Conservation (phyloP, 1,140 invertebrate genomes). For the Daktulosphaira vitifoliae region DNA sequence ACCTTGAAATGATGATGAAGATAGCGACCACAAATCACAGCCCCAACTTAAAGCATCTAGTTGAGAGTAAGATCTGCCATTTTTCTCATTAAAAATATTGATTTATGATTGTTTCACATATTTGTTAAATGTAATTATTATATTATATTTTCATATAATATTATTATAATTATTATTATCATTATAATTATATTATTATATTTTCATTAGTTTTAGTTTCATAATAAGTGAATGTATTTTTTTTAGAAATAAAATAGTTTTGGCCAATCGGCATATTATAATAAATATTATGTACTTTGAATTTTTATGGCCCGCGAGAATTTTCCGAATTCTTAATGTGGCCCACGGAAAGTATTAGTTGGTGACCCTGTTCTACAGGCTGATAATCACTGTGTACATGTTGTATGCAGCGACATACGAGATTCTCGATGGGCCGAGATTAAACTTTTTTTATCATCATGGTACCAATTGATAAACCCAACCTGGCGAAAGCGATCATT, state of each 20-base stretch:
- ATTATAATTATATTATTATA: too few relatives aligned
- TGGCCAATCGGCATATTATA: not conserved
- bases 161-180: too few relatives aligned
- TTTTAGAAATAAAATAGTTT: not conserved
- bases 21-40: not conserved
- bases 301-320: not conserved
- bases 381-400: too few relatives aligned
- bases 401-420: too few relatives aligned
- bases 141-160: too few relatives aligned
- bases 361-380: too few relatives aligned
- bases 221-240: not conserved
- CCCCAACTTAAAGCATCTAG: not conserved
- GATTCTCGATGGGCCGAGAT: too few relatives aligned
- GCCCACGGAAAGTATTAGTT: not conserved
- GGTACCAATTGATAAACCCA: too few relatives aligned
- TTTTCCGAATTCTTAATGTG: not conserved
- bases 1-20: not conserved
- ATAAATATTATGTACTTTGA: constrained; percentile 1
- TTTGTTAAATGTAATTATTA: not conserved
- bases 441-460: too few relatives aligned
- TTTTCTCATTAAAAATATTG: too few relatives aligned
- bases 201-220: not conserved
- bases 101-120: not conserved
- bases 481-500: too few relatives aligned
- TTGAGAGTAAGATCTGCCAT: too few relatives aligned